Conservation (phyloP, 1,140 invertebrate genomes). For the Orussus abietinus region DNA sequence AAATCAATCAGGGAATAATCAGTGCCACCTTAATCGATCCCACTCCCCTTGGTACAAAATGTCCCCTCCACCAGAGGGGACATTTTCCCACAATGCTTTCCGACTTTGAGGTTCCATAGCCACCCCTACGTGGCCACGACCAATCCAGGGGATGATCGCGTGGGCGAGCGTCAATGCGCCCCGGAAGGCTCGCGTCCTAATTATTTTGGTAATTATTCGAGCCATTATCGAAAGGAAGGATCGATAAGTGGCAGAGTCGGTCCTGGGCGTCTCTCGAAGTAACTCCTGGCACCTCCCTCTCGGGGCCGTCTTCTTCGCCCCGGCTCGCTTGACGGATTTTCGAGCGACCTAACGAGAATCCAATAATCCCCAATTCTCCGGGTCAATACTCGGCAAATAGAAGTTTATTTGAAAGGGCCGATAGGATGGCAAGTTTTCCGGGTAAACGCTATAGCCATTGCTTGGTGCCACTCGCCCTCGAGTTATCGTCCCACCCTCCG, state of each 20-base stretch:
- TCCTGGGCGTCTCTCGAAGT: neutral
- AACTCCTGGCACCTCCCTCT: neutral
- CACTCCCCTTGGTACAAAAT: too few relatives aligned
- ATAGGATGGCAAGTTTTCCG: conserved; percentile 16
- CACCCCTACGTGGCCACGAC: too few relatives aligned
- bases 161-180: conserved; percentile 25
- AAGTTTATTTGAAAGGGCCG: conserved; percentile 39
- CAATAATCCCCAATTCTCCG: conserved; percentile 43
- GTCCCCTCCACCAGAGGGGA: too few relatives aligned
- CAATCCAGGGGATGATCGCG: too few relatives aligned
- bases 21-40: too few relatives aligned
- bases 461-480: too few relatives aligned
- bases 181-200: conserved; percentile 27
- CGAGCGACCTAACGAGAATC: conserved; percentile 39
- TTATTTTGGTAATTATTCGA: conserved; percentile 37
- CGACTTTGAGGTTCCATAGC: too few relatives aligned
- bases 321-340: too few relatives aligned
- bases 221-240: conserved; percentile 21
- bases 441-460: conserved; percentile 14
- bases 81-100: too few relatives aligned
- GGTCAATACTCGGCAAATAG: conserved; percentile 37
- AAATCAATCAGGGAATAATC: too few relatives aligned
- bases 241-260: neutral
- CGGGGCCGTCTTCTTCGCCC: neutral
- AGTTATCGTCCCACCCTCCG: too few relatives aligned